Base-by-base conservation (phyloP, 1,140 invertebrate species). In the Bombus cullumanus region DNA sequence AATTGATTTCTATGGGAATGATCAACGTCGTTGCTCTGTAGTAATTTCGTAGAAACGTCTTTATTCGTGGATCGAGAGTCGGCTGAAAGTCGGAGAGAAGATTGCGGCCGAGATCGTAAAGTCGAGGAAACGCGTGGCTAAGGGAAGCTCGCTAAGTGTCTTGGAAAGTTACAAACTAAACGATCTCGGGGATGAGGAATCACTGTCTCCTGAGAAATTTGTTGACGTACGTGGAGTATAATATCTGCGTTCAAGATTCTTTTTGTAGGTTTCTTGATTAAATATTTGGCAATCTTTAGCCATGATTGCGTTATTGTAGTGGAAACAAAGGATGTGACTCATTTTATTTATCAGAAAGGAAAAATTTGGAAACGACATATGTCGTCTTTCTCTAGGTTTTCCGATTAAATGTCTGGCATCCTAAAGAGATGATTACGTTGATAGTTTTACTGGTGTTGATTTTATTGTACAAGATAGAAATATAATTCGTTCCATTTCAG, bases 141-240 rank as follows among this genome's bases (percentile, higher is more conserved):
- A 25, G 47, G 53, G 59, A 59, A 73, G 13, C 47, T 73, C 31
- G 25, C 31, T 25, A 82, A 41, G 59, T 82, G 71, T 66, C 59
- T 75, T 74, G 22, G 72, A 47, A 66, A 75, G 59, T 75, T 62
- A 10, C n/a, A n/a, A 72, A 82, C 39, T 31, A 34, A 59, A 66
- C 15, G 43, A 25, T 28, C 3, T 28, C 15, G 41, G 59, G 59
- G 4, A 25, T 47, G 64, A 25, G 28, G 41, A 43, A 57, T n/a
- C 31, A 5, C n/a, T 37, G 22, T 57, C 41, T 37, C 12, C 31
- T 6, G 1, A 12, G 57, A 64, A 47, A 75, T 75, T 66, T 37
- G 73, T 8, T 66, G 64, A 72, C 25, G 25, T 18, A 34, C 37
- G 37, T 71, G 9, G 39, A 41, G 37, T 34, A 68, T 37, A 68